phyloP scores from a whole-genome alignment of 2,888 invertebrate genomes.

The Folsomia candida region DNA sequence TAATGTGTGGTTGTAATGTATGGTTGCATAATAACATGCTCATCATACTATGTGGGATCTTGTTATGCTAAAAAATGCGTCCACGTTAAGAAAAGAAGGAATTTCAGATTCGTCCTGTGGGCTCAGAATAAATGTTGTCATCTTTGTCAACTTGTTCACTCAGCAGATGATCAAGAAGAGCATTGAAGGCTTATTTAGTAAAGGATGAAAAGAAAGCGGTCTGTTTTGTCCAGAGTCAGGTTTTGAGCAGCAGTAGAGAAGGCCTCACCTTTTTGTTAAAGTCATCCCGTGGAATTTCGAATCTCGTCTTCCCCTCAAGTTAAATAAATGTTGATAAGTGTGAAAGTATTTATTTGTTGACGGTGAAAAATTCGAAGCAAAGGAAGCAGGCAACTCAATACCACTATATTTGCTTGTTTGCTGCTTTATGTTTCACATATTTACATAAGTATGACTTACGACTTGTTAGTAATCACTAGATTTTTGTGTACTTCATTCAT shows the following conservation, averaged over 20 bases:
- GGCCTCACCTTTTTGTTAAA: neutral
- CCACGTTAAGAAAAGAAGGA: neutral
- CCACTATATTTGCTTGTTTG: neutral
- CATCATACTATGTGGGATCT: neutral
- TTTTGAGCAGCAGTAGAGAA: no score
- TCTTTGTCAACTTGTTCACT: neutral
- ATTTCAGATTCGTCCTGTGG: no score
- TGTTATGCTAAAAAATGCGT: neutral
- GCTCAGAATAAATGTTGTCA: no score
- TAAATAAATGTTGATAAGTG: neutral
- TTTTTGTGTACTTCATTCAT: no score
- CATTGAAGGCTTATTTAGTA: neutral
- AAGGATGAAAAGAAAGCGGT: neutral
- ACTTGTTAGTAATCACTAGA: no score
- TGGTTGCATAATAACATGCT: no score
- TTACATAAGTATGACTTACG: neutral
- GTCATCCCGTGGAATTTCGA: neutral
- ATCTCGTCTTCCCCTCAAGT: neutral
- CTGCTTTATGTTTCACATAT: neutral
- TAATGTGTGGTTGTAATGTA: neutral
- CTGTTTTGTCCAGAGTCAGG: neutral
- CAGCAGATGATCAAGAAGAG: neutral
- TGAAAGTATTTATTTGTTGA: neutral
- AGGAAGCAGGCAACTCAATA: neutral
- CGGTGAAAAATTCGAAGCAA: neutral